Evolutionary conservation across 30 jellyfish, hydroid and myxozoan genomes (phyloP).

Genomic region (Phacellophora camtschatica): DNA sequence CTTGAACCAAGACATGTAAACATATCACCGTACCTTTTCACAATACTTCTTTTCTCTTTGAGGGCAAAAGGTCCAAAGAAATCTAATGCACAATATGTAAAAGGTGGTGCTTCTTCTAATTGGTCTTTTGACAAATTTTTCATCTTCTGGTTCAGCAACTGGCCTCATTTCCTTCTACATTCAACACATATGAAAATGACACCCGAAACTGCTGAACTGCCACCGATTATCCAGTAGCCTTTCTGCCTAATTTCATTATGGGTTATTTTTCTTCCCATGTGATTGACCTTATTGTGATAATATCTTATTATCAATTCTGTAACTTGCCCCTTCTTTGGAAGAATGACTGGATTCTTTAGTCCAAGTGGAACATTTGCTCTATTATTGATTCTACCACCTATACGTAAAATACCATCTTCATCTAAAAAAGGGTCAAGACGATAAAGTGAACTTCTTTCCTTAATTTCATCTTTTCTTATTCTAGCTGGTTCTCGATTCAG

Average conservation of each 20-base stretch:
- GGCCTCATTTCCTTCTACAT: too few relatives aligned
- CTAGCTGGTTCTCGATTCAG: neutral
- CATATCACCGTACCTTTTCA: conserved; percentile 31
- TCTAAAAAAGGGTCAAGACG: conserved; percentile 22
- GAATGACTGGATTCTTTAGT: too few relatives aligned
- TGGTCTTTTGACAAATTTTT: conserved; percentile 37
- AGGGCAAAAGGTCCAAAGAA: conserved; percentile 39
- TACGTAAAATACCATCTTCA: conserved; percentile 10
- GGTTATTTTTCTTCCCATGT: neutral
- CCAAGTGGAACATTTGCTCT: too few relatives aligned
- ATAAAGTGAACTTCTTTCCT: conserved; percentile 13
- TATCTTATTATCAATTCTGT: too few relatives aligned
- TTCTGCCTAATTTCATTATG: neutral
- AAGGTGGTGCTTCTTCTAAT: conserved; percentile 28
- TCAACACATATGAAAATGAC: too few relatives aligned
- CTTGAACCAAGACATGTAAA: conserved; percentile 10
- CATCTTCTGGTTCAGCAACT: too few relatives aligned
- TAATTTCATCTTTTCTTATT: neutral
- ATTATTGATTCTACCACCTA: neutral
- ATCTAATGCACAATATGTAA: conserved; percentile 47
- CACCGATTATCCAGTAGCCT: neutral
- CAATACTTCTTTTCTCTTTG: conserved; percentile 34
- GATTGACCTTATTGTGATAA: neutral
- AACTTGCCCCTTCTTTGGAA: too few relatives aligned
- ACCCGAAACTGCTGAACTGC: too few relatives aligned